Conservation (phyloP, 2,888 invertebrate species). For the Drosophila buzzatii region DNA sequence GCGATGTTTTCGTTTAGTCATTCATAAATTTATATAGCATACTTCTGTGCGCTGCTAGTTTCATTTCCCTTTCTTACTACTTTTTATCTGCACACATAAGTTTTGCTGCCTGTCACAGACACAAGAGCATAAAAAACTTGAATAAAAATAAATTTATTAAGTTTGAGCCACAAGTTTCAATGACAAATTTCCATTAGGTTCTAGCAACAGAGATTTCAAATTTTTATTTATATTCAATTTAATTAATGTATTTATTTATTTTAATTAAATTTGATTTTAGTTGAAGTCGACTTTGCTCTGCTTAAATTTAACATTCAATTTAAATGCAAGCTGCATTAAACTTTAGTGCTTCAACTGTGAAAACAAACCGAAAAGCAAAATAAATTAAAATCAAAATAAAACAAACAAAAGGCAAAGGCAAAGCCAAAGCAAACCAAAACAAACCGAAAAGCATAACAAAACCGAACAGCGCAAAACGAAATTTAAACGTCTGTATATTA, state of each 20-base stretch:
- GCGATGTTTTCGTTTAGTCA: constrained; percentile 60
- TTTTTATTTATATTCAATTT: not conserved
- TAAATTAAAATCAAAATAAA: constrained; percentile 35
- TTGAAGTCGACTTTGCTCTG: not conserved
- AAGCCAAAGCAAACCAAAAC: constrained; percentile 17
- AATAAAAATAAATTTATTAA: not conserved
- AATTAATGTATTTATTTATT: not conserved
- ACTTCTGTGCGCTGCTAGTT: constrained; percentile 49
- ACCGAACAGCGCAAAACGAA: constrained; percentile 57
- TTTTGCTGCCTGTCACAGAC: constrained; percentile 8
- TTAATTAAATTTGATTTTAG: not conserved
- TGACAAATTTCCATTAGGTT: not conserved
- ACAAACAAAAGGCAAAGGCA: constrained; percentile 39
- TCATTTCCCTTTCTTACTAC: constrained; percentile 11
- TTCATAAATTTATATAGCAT: constrained; percentile 62
- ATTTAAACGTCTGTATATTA: constrained; percentile 80
- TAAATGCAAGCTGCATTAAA: constrained; percentile 40
- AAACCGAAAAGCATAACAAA: constrained; percentile 27
- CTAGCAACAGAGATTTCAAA: not conserved
- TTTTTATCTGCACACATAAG: constrained; percentile 1
- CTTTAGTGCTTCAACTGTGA: constrained; percentile 40
- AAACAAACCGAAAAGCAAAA: constrained; percentile 5
- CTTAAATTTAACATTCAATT: not conserved
- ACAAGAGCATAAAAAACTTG: not conserved
- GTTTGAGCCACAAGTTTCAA: not conserved